Evolutionary conservation across 2,888 invertebrate genomes (phyloP), one percentile per base, ranked within the genome.

Genomic region (Sicus ferrugineus): DNA sequence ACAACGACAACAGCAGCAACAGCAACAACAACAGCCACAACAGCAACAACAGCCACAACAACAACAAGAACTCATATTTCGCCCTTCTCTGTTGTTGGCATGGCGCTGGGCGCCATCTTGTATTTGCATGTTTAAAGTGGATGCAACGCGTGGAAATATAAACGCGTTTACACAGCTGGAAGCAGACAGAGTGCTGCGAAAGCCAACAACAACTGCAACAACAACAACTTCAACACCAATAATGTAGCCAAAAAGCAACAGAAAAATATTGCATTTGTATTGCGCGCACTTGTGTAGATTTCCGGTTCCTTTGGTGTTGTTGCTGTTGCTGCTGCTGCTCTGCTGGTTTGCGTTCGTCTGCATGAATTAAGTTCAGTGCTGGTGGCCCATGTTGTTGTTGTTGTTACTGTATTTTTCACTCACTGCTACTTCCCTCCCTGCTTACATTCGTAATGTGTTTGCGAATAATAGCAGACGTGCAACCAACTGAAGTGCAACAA

Each of bases 261-360:
- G 72, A 69, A 70, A 70, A 69, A 70, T 68, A 68, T 67, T 38
- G 67, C 63, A 58, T 58, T 70, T 21, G 61, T 42, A 42, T 31
- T 59, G 58, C 65, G 58, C 61, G 23, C 21, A 19, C 59, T 42
- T 61, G 34, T 64, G 46, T 56, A 31, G 31, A 21, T 46, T 62
- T 68, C 63, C n/a, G 21, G 48, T 34, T 42, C 26, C 52, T 21
- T 23, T 34, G 14, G 9, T 50, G 61, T 23, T 61, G 42, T 38
- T 61, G 11, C 19, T 61, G 38, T 21, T 59, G 58, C 21, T 7
- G 19, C 3, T 9, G 3, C n/a, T n/a, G n/a, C n/a, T n/a, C n/a
- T n/a, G n/a, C n/a, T n/a, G n/a, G n/a, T n/a, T n/a, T n/a, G n/a
- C n/a, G n/a, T n/a, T n/a, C n/a, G n/a, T n/a, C n/a, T n/a, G 54